phyloP scores from a whole-genome alignment of 2,888 invertebrate species.

The Catocala sponsa region DNA sequence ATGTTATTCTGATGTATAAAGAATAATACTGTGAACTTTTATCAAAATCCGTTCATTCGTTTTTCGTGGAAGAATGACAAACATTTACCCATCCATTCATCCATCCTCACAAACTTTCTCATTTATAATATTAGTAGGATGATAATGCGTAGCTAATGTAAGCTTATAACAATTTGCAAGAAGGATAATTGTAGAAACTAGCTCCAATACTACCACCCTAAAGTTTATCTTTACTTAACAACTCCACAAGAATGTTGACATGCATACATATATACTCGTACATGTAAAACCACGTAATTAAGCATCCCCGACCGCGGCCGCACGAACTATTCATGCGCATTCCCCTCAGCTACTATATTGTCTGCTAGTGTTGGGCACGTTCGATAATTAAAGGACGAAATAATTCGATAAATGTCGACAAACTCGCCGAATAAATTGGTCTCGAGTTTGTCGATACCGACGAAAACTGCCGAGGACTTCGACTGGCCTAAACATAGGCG shows the following conservation, averaged over 20 bases:
- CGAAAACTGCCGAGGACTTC: constrained; percentile 18
- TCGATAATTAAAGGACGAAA: constrained; percentile 37
- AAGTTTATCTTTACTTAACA: neutral
- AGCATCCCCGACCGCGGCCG: constrained; percentile 7
- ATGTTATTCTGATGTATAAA: no score
- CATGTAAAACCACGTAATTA: constrained; percentile 8
- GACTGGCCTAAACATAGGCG: neutral
- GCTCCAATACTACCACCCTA: neutral
- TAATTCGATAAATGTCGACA: constrained; percentile 46
- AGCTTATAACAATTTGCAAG: no score
- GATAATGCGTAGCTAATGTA: no score
- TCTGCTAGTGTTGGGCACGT: neutral
- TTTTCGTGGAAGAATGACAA: no score
- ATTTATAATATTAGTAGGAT: no score
- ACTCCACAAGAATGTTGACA: constrained; percentile 6
- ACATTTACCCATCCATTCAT: no score
- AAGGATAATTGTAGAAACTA: neutral
- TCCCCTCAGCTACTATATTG: constrained; percentile 3
- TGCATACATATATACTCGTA: neutral
- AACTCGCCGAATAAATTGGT: constrained; percentile 40
- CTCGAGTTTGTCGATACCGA: constrained; percentile 15
- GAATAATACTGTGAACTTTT: no score
- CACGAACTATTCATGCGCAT: constrained; percentile 8
- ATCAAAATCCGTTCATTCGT: no score
- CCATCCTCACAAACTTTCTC: no score